Percentiles rank a stretch among this genome's conserved stretches.
phyloP scores from a whole-genome alignment of 2,888 invertebrate genomes.

The Branchipolynoe longqiensis region DNA sequence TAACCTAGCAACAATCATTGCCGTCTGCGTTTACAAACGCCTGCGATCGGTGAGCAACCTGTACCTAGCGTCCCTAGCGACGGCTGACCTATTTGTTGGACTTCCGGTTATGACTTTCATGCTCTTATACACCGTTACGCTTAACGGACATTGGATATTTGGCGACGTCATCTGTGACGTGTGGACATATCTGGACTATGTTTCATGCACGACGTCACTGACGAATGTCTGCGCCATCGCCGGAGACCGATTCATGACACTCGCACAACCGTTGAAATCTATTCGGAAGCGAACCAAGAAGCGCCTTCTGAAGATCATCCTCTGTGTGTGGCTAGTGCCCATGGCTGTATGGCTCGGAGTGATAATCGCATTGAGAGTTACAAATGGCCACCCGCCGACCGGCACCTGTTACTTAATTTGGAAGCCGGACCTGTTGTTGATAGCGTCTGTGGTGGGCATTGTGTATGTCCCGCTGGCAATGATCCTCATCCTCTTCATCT shows the following conservation, averaged over 20 bases:
- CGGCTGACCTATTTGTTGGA: constrained; percentile 72
- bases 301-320: constrained; percentile 68
- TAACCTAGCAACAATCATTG: constrained; percentile 63
- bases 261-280: constrained; percentile 72
- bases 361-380: constrained; percentile 61
- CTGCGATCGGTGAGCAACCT: constrained; percentile 70
- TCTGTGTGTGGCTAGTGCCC: constrained; percentile 72
- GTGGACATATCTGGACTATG: constrained; percentile 70
- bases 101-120: constrained; percentile 70
- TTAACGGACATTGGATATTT: constrained; percentile 63
- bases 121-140: constrained; percentile 64
- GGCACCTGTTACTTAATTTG: constrained; percentile 63
- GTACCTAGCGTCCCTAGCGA: constrained; percentile 70
- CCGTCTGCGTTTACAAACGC: constrained; percentile 58
- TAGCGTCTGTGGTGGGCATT: constrained; percentile 64
- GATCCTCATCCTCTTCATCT: constrained; percentile 71
- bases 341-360: constrained; percentile 70
- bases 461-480: constrained; percentile 73
- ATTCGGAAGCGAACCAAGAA: constrained; percentile 71
- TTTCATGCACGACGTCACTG: constrained; percentile 71
- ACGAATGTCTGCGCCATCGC: constrained; percentile 75
- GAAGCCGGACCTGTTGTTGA: constrained; percentile 62
- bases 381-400: constrained; percentile 31
- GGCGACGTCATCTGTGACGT: constrained; percentile 66
- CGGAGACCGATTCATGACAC: constrained; percentile 71